Percentiles rank a stretch among this genome's conserved stretches.
Conservation (phyloP, 2,113 vertebrate genomes). For the Romanogobio albipinnatus region DNA sequence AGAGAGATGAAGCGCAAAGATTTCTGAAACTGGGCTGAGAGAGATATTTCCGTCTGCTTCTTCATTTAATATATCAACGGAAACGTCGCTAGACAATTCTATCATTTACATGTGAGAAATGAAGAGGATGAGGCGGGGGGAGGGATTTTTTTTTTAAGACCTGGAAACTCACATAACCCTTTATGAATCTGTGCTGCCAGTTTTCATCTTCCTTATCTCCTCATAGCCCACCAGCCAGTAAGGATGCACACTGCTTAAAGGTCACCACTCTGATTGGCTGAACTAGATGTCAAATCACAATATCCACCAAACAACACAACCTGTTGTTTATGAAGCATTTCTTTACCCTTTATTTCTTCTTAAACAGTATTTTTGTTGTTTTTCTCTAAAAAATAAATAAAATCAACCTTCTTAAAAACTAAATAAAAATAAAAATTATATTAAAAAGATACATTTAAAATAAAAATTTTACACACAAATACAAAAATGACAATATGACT, state of each 20-base stretch:
- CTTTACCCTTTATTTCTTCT: background rate
- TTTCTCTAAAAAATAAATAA: background rate
- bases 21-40: background rate
- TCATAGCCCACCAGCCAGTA: constrained; percentile 37
- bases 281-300: background rate
- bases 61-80: constrained; percentile 16
- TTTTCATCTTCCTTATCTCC: constrained; percentile 30
- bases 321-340: background rate
- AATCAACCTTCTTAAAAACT: background rate
- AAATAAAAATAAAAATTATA: background rate
- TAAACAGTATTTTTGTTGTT: too few relatives aligned
- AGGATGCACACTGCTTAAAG: constrained; percentile 7
- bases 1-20: constrained; percentile 9
- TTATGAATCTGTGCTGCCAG: constrained; percentile 29
- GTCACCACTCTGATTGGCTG: constrained; percentile 18
- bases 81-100: constrained; percentile 1
- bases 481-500: background rate
- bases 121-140: background rate
- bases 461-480: too few relatives aligned
- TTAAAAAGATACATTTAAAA: background rate
- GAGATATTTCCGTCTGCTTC: constrained; percentile 22
- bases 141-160: constrained; percentile 7
- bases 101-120: constrained; percentile 35
- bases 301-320: background rate
- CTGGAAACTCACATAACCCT: background rate